Percentiles rank a stretch among this genome's conserved stretches.
These are phyloP conservation scores for Raja brachyura DNA, from an alignment of 2,113 vertebrate species.

Conservation along the genomic window DNA sequence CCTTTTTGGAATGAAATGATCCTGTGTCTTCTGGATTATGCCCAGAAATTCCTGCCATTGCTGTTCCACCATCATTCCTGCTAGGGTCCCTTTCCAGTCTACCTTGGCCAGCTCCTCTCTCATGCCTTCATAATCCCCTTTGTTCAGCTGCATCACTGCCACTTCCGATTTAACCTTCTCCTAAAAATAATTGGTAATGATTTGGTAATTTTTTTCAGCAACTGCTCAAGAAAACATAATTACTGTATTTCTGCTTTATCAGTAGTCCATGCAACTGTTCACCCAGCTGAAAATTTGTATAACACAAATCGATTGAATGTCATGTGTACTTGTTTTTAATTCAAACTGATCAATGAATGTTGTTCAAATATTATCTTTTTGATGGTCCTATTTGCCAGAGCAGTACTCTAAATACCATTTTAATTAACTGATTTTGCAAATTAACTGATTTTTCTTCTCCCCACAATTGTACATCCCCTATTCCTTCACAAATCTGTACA, in stretches of 20 bases:
- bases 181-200: background rate
- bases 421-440: background rate
- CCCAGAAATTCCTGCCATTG: too few relatives aligned
- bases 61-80: too few relatives aligned
- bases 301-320: background rate
- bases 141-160: too few relatives aligned
- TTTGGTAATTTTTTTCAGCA: background rate
- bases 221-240: too few relatives aligned
- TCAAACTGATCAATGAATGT: background rate
- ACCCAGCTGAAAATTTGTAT: background rate
- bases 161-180: too few relatives aligned
- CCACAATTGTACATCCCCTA: too few relatives aligned
- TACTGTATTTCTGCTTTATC: background rate
- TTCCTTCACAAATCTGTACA: background rate
- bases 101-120: too few relatives aligned
- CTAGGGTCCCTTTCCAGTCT: too few relatives aligned
- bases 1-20: too few relatives aligned
- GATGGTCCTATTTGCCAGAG: background rate
- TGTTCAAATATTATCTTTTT: slow-evolving; percentile 5
- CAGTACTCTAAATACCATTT: background rate
- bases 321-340: background rate
- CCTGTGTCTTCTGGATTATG: too few relatives aligned
- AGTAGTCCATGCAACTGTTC: background rate
- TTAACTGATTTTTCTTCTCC: too few relatives aligned
- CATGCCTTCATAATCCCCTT: too few relatives aligned